These are phyloP conservation scores for Bimastos eiseni DNA, from an alignment of 2,888 invertebrate species.

Conservation along the genomic window DNA sequence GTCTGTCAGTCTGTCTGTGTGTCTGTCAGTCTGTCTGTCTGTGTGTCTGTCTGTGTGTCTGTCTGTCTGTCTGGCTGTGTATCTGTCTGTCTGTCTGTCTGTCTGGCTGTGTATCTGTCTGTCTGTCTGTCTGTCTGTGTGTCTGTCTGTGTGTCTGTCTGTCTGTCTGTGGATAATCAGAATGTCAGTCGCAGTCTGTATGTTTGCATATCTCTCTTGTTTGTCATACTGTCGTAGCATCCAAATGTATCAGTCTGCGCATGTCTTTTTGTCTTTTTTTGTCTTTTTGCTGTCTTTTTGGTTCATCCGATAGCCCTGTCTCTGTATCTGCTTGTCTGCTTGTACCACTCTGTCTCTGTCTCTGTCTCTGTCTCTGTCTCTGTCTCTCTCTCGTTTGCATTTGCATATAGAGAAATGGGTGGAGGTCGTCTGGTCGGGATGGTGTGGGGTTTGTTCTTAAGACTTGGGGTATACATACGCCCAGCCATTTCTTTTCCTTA, in stretches of 20 bases:
- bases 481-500: background rate
- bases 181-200: background rate
- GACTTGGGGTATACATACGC: background rate
- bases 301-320: no score
- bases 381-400: background rate
- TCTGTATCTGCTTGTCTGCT: background rate
- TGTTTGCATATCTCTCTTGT: background rate
- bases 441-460: background rate
- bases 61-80: no score
- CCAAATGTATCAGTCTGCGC: background rate
- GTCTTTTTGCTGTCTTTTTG: background rate
- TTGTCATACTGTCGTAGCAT: background rate
- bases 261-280: background rate
- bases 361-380: background rate
- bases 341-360: background rate
- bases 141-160: no score
- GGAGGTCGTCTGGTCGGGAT: background rate
- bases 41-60: no score
- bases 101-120: no score
- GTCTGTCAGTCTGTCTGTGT: no score
- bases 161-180: background rate
- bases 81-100: no score
- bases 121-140: no score
- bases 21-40: no score
- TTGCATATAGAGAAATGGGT: background rate